Conservation (phyloP, 1,140 invertebrate species). For the Brachystomella parvula region DNA sequence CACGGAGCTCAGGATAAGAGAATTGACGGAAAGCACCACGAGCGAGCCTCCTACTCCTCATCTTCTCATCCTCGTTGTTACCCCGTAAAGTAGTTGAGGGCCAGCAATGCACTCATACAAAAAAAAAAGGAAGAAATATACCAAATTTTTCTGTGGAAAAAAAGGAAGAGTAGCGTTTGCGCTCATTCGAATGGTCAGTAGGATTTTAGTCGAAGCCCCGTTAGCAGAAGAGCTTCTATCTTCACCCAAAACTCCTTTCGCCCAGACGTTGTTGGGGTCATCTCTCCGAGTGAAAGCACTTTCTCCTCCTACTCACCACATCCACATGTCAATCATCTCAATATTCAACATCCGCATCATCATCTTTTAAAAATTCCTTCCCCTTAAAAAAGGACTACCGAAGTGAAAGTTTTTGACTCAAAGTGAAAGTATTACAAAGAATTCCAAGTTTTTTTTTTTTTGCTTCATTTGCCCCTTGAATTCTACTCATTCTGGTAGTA, state of each 20-base stretch:
- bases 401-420: neutral
- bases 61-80: neutral
- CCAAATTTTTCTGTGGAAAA: neutral
- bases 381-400: too few species aligned
- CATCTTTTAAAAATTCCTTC: too few species aligned
- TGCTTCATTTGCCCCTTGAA: too few species aligned
- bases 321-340: neutral
- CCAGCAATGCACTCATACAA: too few species aligned
- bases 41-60: neutral
- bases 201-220: conserved; percentile 30
- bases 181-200: conserved; percentile 30
- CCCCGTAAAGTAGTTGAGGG: neutral
- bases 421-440: too few species aligned
- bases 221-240: conserved; percentile 11
- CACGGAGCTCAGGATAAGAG: conserved; percentile 20
- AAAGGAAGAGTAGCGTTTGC: conserved; percentile 24
- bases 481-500: too few species aligned
- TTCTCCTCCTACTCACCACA: neutral
- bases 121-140: conserved; percentile 1
- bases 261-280: neutral
- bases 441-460: too few species aligned
- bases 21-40: conserved; percentile 5
- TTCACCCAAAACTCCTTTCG: neutral
- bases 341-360: too few species aligned
- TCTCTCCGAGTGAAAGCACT: neutral